Evolutionary conservation across 2,888 invertebrate genomes (phyloP).

Genomic region (Trachelus tabidus): DNA sequence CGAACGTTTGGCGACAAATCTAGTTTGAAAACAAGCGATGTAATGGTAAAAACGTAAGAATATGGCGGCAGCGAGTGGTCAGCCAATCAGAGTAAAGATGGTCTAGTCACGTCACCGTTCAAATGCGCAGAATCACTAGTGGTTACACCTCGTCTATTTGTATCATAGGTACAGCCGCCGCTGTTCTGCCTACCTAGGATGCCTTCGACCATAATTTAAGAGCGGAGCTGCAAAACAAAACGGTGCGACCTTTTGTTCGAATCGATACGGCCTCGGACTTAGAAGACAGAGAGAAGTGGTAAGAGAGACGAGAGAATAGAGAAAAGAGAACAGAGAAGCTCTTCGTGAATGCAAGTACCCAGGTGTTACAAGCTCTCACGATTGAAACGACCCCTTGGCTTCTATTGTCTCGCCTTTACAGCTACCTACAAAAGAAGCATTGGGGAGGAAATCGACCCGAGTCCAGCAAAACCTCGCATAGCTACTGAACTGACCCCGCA

Average conservation of each 20-base stretch:
- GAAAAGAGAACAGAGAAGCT: neutral
- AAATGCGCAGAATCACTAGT: too few relatives aligned
- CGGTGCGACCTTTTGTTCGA: neutral
- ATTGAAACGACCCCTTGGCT: neutral
- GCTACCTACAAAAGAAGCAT: neutral
- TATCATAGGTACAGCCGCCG: too few relatives aligned
- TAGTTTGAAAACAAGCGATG: too few relatives aligned
- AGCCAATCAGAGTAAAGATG: too few relatives aligned
- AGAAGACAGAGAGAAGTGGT: neutral
- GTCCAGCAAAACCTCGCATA: neutral
- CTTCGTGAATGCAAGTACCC: neutral
- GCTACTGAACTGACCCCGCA: neutral
- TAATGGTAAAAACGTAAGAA: too few relatives aligned
- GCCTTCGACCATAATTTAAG: neutral
- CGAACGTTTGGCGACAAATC: too few relatives aligned
- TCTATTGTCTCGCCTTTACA: neutral
- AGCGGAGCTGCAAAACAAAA: neutral
- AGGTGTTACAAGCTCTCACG: neutral
- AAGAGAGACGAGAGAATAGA: too few relatives aligned
- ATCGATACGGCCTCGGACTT: neutral
- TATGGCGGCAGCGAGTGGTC: too few relatives aligned
- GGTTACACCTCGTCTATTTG: too few relatives aligned
- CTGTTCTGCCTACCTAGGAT: neutral
- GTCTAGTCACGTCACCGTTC: too few relatives aligned
- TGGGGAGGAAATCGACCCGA: neutral